Base-by-base conservation (phyloP, 2,888 invertebrate genomes). In the Macaria liturata region DNA sequence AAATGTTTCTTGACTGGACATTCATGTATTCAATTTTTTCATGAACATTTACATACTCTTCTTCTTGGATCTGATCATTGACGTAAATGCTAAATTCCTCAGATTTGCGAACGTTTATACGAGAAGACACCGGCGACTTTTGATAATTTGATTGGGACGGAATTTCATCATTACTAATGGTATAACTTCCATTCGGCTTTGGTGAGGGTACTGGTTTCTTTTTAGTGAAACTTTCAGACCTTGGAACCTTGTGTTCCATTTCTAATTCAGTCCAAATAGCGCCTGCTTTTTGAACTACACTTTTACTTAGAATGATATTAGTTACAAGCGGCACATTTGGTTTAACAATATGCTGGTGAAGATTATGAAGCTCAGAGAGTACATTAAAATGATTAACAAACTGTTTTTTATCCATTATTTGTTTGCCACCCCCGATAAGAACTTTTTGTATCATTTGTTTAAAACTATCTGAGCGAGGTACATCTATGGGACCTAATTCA, bases 161-260 rank as follows among this genome's bases (percentile, higher is more conserved):
- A 8, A 46, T 37, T 42, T 52, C 49, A 3, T 48, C 34, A 39
- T 53, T 31, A 32, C 47, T 50, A 34, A 54, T 52, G 45, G 59
- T 32, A 4, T 46, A 42, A 44, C 40, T 49, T 3, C 54, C 7
- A 47, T 47, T 46, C 3, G 78, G 77, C 65, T 74, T 80, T 3
- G 72, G 75, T 45, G 68, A 39, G 8, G 74, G 73, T 32, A 66
- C 66, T 30, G 78, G 79, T 66, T 61, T 78, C 45, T 72, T 79
- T 65, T 74, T 78, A 7, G 48, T 50, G 1, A 49, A 7, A 42
- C 55, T 59, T 3, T 55, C 43, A 7, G 32, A 9, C 30, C 56
- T 50, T n/a, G 39, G 4, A 45, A 3, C n/a, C 9, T 44, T 39
- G 3, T 47, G 31, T 50, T 61, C 64, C 4, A 31, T 9, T 20